Evolutionary conservation across 53 echinoderm and acorn worm genomes (phyloP).

Genomic region (Mesocentrotus franciscanus): DNA sequence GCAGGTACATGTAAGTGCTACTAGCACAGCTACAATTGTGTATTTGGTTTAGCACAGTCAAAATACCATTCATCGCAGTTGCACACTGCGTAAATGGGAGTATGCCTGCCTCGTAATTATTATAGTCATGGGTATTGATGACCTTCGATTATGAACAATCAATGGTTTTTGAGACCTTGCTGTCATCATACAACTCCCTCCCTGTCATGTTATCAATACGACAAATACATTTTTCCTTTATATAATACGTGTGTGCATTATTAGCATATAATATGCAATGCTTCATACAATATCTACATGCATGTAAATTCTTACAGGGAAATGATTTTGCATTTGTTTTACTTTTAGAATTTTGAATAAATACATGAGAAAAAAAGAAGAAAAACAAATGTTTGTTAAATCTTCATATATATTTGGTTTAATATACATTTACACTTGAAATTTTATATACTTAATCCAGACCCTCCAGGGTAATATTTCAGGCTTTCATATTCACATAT

Average conservation of each 20-base stretch:
- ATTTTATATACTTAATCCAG: no score
- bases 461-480: neutral
- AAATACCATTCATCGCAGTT: neutral
- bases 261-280: neutral
- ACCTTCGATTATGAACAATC: constrained; percentile 27
- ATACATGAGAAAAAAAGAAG: neutral
- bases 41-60: neutral
- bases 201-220: neutral
- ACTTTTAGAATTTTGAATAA: neutral
- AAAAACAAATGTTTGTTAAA: neutral
- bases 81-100: neutral
- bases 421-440: neutral
- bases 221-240: neutral
- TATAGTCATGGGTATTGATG: neutral
- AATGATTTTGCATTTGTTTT: neutral
- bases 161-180: neutral
- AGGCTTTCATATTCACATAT: neutral
- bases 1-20: neutral
- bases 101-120: neutral
- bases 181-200: neutral
- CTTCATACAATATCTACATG: no score
- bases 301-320: no score
- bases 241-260: neutral
- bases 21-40: neutral
- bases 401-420: neutral